These are phyloP conservation scores for Nephrocerus scutellatus DNA, from an alignment of 2,888 invertebrate genomes.

Conservation along the genomic window DNA sequence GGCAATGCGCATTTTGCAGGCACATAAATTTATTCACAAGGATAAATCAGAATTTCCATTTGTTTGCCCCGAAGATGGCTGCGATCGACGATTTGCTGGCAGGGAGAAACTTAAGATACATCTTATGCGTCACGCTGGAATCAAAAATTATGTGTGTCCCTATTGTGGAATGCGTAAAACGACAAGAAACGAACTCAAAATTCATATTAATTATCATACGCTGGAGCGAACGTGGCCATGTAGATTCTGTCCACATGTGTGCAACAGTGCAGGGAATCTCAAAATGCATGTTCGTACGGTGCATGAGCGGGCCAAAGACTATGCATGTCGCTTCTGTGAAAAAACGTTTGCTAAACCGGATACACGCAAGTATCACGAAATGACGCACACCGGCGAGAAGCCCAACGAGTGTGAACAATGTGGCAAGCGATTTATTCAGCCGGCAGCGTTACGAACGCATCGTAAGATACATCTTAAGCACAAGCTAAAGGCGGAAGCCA, in stretches of 20 bases:
- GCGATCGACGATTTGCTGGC: slow-evolving; percentile 31
- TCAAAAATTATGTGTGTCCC: slow-evolving; percentile 38
- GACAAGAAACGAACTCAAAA: slow-evolving; percentile 34
- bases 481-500: too few species aligned
- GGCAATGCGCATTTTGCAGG: slow-evolving; percentile 30
- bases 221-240: slow-evolving; percentile 38
- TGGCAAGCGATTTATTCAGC: slow-evolving; percentile 36
- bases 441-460: slow-evolving; percentile 36
- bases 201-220: slow-evolving; percentile 41
- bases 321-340: slow-evolving; percentile 35
- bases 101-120: slow-evolving; percentile 38
- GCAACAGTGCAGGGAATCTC: slow-evolving; percentile 37
- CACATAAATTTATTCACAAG: slow-evolving; percentile 35
- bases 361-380: slow-evolving; percentile 41
- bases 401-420: slow-evolving; percentile 36
- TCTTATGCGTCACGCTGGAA: slow-evolving; percentile 39
- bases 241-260: slow-evolving; percentile 34
- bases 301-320: slow-evolving; percentile 36
- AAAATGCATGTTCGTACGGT: slow-evolving; percentile 36
- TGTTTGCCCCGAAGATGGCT: slow-evolving; percentile 29
- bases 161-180: slow-evolving; percentile 39
- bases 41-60: slow-evolving; percentile 33
- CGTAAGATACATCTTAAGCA: slow-evolving; percentile 32
- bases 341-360: slow-evolving; percentile 37
- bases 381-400: slow-evolving; percentile 43